A percentile compares a stretch with the other conserved stretches of the same genome.
phyloP scores from a whole-genome alignment of 1,140 invertebrate genomes.

The Hirudo medicinalis region DNA sequence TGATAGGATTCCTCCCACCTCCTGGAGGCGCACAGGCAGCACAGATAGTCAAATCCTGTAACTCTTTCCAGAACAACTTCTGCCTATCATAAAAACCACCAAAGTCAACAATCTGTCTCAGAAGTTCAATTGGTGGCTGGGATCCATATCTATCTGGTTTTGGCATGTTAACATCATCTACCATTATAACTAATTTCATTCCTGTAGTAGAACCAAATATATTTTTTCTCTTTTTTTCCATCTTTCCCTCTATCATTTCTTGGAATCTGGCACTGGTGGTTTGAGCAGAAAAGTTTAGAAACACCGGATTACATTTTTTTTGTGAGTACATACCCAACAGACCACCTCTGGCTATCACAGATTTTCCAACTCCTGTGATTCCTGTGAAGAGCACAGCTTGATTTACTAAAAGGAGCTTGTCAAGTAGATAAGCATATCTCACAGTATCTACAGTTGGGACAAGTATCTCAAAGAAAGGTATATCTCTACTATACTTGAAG shows the following conservation, averaged over 20 bases:
- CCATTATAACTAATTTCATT: constrained; percentile 34
- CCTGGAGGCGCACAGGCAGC: constrained; percentile 44
- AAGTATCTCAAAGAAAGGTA: constrained; percentile 43
- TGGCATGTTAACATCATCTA: constrained; percentile 47
- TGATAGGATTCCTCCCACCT: constrained; percentile 41
- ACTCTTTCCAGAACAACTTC: constrained; percentile 71
- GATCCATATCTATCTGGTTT: constrained; percentile 42
- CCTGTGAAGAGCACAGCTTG: constrained; percentile 49
- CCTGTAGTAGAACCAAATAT: constrained; percentile 31
- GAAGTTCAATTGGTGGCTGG: constrained; percentile 42
- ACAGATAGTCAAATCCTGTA: constrained; percentile 40
- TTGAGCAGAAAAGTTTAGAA: constrained; percentile 75
- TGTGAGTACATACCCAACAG: constrained; percentile 52
- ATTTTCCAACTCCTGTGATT: constrained; percentile 35
- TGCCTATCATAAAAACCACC: constrained; percentile 69
- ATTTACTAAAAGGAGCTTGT: constrained; percentile 55
- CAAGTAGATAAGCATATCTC: constrained; percentile 50
- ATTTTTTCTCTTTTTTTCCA: constrained; percentile 42
- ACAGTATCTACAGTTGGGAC: constrained; percentile 42
- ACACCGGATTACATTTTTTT: constrained; percentile 55
- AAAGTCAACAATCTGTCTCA: constrained; percentile 62
- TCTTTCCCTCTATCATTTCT: constrained; percentile 44
- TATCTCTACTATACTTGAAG: constrained; percentile 51
- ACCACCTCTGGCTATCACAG: constrained; percentile 61
- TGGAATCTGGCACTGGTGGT: constrained; percentile 54